Evolutionary conservation across 2,888 invertebrate species (phyloP), one percentile per base, ranked within the genome.

Genomic region (Pheosia gnoma): DNA sequence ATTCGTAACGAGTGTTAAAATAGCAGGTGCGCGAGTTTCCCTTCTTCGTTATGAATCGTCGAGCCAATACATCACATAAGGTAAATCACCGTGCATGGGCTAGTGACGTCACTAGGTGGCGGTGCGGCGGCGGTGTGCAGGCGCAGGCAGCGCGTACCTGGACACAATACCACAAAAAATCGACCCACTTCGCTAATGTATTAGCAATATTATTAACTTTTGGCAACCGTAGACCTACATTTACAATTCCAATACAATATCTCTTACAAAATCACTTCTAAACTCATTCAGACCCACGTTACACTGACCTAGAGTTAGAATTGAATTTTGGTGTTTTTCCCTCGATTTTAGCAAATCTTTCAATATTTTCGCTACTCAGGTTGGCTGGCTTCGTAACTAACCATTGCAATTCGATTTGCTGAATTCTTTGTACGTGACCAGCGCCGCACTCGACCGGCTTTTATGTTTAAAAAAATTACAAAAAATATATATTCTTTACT

Each of bases 371-470:
- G 25, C 25, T 37, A 37, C 37, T 37, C 53, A 53, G 36, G 37
- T 10, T 36, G 53, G 37, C 37, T 11, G 37, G 37, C 13, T 11
- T 11, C 39, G 39, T 13, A 55, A 55, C 55, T 39, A 13, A 55
- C 55, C 39, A 39, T 55, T 55, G 38, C 37, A 55, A 55, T 55
- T 55, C n/a, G 39, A 55, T 55, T 55, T 38, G 39, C 10, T 39
- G 5, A 55, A n/a, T 7, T 55, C 11, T 39, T 38, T 13, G 55
- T 55, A 55, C 39, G 39, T 55, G 55, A 55, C 55, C 38, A n/a
- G 10, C 11, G 13, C 39, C n/a, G 7, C 13, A 51, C 6, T 25
- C 7, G 9, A 6, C 13, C 1, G 7, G 25, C 0, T 51, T 13
- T 51, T 25, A 53, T 53, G 11, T 53, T 53, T 53, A 53, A 2